Percentiles rank a stretch among this genome's conserved stretches.
Evolutionary conservation across 2,797 vertebrate genomes (phyloP).

Genomic region (Micrastur ruficollis): DNA sequence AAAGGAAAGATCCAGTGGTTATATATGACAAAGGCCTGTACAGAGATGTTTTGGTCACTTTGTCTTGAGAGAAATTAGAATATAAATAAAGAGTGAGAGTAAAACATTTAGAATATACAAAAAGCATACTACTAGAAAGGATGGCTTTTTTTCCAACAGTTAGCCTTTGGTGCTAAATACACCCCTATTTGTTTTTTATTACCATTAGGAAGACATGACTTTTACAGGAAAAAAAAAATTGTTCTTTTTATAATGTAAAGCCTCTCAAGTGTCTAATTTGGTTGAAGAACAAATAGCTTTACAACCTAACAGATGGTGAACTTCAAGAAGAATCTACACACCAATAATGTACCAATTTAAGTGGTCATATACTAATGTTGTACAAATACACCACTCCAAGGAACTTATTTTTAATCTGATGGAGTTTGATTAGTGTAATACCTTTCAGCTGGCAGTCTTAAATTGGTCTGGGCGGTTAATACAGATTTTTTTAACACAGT

Average conservation of each 20-base stretch:
- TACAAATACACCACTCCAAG: neutral
- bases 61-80: neutral
- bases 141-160: neutral
- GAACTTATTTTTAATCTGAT: neutral
- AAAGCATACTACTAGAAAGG: neutral
- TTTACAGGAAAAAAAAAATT: neutral
- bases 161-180: neutral
- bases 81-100: neutral
- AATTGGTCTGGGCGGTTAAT: neutral
- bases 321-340: neutral
- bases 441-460: neutral
- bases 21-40: neutral
- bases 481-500: neutral
- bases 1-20: neutral
- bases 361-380: neutral
- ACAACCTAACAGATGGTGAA: neutral
- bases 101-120: neutral
- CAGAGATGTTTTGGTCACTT: neutral
- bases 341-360: neutral
- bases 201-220: neutral
- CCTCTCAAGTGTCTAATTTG: neutral
- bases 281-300: slow-evolving; percentile 11
- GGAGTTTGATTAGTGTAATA: neutral
- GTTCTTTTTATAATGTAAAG: neutral
- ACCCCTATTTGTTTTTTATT: neutral